Conservation (phyloP, 2,888 invertebrate genomes). For the Drosophila mettleri region DNA sequence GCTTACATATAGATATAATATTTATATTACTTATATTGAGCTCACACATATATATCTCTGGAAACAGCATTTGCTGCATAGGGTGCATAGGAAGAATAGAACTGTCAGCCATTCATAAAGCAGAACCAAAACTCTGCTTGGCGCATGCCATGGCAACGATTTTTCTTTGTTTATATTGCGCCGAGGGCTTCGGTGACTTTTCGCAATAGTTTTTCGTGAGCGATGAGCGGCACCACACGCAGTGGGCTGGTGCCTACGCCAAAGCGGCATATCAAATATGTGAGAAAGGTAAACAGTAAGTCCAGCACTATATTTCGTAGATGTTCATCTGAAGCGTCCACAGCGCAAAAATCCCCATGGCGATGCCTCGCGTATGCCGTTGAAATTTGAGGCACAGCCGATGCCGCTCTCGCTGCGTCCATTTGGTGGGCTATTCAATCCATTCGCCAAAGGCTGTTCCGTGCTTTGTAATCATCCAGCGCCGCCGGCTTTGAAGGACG, state of each 20-base stretch:
- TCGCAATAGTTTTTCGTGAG: slow-evolving; percentile 16
- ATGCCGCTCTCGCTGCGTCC: slow-evolving; percentile 92
- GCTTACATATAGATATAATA: no score
- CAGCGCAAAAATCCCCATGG: slow-evolving; percentile 60
- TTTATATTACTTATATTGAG: no score
- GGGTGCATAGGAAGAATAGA: neutral
- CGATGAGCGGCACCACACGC: slow-evolving; percentile 88
- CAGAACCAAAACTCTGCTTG: neutral
- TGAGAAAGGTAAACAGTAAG: slow-evolving; percentile 61
- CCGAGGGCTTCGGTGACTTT: slow-evolving; percentile 15
- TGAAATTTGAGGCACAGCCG: slow-evolving; percentile 87
- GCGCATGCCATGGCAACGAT: slow-evolving; percentile 37
- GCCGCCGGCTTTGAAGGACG: slow-evolving; percentile 89
- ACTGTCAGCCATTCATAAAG: neutral
- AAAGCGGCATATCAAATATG: slow-evolving; percentile 83
- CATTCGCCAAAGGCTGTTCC: slow-evolving; percentile 92
- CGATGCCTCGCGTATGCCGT: slow-evolving; percentile 56
- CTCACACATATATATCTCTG: no score
- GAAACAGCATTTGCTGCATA: neutral
- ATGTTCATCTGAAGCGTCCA: slow-evolving; percentile 11
- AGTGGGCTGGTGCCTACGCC: slow-evolving; percentile 88
- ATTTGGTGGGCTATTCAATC: slow-evolving; percentile 92
- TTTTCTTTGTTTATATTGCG: slow-evolving; percentile 39
- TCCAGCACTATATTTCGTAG: slow-evolving; percentile 45
- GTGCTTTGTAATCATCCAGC: slow-evolving; percentile 94